Conservation (phyloP, 2,888 invertebrate genomes). For the Papilio gigon region DNA sequence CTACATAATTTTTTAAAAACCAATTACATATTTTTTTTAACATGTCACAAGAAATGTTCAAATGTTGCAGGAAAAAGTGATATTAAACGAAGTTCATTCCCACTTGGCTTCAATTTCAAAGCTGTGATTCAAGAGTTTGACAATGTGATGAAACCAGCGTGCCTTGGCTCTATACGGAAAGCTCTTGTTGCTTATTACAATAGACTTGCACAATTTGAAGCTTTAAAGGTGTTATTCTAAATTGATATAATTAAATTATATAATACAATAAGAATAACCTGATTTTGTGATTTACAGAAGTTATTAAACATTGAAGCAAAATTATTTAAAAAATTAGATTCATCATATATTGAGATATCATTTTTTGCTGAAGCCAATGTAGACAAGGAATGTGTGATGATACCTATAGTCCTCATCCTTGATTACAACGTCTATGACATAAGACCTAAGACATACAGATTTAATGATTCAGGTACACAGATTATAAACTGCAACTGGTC, state of each 20-base stretch:
- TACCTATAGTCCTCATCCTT: slow-evolving; percentile 58
- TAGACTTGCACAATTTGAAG: slow-evolving; percentile 64
- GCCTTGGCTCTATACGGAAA: slow-evolving; percentile 62
- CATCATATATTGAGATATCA: slow-evolving; percentile 66
- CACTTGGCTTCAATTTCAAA: slow-evolving; percentile 67
- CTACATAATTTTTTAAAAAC: too few relatives aligned
- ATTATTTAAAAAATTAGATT: slow-evolving; percentile 65
- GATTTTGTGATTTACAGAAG: slow-evolving; percentile 54
- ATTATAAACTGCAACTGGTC: too few relatives aligned
- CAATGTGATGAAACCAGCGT: slow-evolving; percentile 68
- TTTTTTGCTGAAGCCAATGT: slow-evolving; percentile 55
- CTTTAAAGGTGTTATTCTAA: slow-evolving; percentile 57
- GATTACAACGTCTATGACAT: slow-evolving; percentile 70
- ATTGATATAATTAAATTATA: background rate
- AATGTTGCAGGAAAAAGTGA: slow-evolving; percentile 59
- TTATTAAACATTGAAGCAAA: slow-evolving; percentile 61
- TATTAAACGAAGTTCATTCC: slow-evolving; percentile 63
- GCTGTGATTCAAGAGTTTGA: slow-evolving; percentile 65
- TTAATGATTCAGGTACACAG: slow-evolving; percentile 64
- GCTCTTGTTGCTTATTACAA: slow-evolving; percentile 71
- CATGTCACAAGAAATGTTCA: too few relatives aligned
- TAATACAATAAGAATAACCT: background rate
- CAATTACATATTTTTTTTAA: too few relatives aligned
- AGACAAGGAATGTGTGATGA: slow-evolving; percentile 56
- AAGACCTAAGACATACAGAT: slow-evolving; percentile 62